These are phyloP conservation scores for Zaprionus gabonicus DNA, from an alignment of 1,140 invertebrate genomes.

Conservation along the genomic window DNA sequence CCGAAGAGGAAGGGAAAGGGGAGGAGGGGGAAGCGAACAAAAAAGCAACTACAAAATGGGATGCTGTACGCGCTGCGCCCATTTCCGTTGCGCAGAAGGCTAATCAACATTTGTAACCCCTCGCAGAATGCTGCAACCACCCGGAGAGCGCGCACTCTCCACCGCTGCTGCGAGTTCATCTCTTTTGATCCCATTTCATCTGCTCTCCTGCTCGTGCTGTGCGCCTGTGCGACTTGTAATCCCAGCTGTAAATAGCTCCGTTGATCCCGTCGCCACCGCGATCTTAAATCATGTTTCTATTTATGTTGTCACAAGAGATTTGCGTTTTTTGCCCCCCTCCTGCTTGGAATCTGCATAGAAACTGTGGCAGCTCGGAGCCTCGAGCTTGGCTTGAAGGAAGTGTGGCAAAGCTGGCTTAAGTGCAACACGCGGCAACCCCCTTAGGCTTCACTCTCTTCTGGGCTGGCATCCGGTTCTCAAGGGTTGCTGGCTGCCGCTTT, in stretches of 20 bases:
- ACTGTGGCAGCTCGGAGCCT: constrained; percentile 9
- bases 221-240: constrained; percentile 65
- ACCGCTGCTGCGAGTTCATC: constrained; percentile 6
- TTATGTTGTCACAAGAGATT: constrained; percentile 83
- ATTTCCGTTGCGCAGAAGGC: constrained; percentile 81
- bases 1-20: background rate
- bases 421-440: constrained; percentile 44
- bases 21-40: constrained; percentile 10
- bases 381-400: constrained; percentile 46
- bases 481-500: constrained; percentile 57
- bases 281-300: constrained; percentile 83
- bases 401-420: constrained; percentile 74
- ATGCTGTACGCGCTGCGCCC: constrained; percentile 54
- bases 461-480: constrained; percentile 60
- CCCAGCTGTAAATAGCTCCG: constrained; percentile 78
- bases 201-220: constrained; percentile 38
- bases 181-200: constrained; percentile 15
- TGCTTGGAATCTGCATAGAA: constrained; percentile 31
- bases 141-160: constrained; percentile 41
- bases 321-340: constrained; percentile 53
- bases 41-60: constrained; percentile 54
- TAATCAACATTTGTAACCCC: constrained; percentile 76
- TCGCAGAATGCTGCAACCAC: constrained; percentile 53
- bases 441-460: background rate
- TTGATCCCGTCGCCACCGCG: constrained; percentile 60